These are phyloP conservation scores for Syngnathus floridae DNA, from an alignment of 2,113 vertebrate species.

Conservation along the genomic window DNA sequence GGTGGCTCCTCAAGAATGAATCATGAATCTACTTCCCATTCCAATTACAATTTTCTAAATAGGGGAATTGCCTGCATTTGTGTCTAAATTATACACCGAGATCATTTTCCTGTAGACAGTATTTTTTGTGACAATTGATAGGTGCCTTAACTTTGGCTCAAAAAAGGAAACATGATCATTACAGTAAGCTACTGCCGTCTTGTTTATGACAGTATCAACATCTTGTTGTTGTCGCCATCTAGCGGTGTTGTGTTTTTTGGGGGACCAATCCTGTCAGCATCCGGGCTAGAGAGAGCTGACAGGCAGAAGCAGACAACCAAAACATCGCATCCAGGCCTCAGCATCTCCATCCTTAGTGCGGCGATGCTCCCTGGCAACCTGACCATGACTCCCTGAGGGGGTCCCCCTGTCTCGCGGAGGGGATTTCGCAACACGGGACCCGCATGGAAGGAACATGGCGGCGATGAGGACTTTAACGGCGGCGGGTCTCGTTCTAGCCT, in stretches of 20 bases:
- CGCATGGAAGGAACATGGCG: constrained; percentile 73
- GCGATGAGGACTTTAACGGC: constrained; percentile 84
- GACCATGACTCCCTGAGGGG: constrained; percentile 24
- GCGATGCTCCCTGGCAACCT: constrained; percentile 9
- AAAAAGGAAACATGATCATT: not conserved
- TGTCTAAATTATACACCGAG: too few relatives aligned
- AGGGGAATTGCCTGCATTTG: too few relatives aligned
- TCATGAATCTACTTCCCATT: too few relatives aligned
- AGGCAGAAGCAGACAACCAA: constrained; percentile 53
- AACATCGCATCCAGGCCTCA: constrained; percentile 43
- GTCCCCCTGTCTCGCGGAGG: constrained; percentile 22
- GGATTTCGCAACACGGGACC: constrained; percentile 41
- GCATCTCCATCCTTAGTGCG: constrained; percentile 7
- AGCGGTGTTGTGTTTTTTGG: constrained; percentile 31
- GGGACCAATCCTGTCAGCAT: constrained; percentile 43
- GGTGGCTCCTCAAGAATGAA: too few relatives aligned
- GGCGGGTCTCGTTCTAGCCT: constrained; percentile 80
- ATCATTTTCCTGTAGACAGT: too few relatives aligned
- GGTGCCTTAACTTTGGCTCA: too few relatives aligned
- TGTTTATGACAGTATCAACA: not conserved
- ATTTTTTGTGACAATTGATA: too few relatives aligned
- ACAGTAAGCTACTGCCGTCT: not conserved
- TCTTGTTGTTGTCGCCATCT: constrained; percentile 60
- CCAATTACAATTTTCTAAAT: too few relatives aligned
- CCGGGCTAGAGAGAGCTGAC: constrained; percentile 52